These are phyloP conservation scores for Salminus brasiliensis DNA, from an alignment of 2,113 vertebrate species.

Conservation along the genomic window DNA sequence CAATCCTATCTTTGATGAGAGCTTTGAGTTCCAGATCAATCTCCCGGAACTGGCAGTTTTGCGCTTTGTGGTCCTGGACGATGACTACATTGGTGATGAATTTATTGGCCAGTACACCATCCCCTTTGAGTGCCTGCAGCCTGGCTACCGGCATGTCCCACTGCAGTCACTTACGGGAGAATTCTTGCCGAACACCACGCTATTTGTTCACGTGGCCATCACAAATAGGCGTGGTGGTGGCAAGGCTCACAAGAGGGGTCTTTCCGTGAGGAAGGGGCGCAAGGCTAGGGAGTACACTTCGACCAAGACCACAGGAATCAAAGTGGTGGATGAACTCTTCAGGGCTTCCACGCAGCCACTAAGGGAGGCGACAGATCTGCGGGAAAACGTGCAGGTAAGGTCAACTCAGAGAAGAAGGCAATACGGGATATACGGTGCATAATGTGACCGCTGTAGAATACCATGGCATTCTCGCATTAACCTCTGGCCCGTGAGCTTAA, in stretches of 20 bases:
- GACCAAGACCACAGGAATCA: constrained; percentile 88
- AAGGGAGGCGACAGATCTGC: constrained; percentile 88
- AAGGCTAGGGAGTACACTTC: constrained; percentile 87
- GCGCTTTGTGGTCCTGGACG: constrained; percentile 88
- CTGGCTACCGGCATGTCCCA: constrained; percentile 88
- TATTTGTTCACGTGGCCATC: constrained; percentile 90
- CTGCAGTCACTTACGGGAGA: constrained; percentile 87
- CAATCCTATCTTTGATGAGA: constrained; percentile 91
- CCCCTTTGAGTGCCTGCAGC: constrained; percentile 90
- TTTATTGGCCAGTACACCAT: constrained; percentile 95
- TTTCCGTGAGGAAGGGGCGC: constrained; percentile 85
- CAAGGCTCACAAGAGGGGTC: constrained; percentile 85
- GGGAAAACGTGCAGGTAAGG: constrained; percentile 91
- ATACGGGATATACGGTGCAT: too few relatives aligned
- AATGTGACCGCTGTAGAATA: too few relatives aligned
- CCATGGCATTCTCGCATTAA: background rate
- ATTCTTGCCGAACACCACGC: constrained; percentile 84
- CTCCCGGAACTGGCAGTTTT: constrained; percentile 87
- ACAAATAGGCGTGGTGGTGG: constrained; percentile 87
- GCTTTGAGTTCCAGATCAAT: constrained; percentile 93
- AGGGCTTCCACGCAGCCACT: constrained; percentile 86
- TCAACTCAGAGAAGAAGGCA: background rate
- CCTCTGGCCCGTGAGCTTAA: too few relatives aligned
- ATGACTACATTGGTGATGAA: constrained; percentile 91
- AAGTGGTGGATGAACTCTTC: constrained; percentile 90